Base-by-base conservation (phyloP, 37 sponge, comb jelly and placozoan species). In the Diacarnus erythraeanus region DNA sequence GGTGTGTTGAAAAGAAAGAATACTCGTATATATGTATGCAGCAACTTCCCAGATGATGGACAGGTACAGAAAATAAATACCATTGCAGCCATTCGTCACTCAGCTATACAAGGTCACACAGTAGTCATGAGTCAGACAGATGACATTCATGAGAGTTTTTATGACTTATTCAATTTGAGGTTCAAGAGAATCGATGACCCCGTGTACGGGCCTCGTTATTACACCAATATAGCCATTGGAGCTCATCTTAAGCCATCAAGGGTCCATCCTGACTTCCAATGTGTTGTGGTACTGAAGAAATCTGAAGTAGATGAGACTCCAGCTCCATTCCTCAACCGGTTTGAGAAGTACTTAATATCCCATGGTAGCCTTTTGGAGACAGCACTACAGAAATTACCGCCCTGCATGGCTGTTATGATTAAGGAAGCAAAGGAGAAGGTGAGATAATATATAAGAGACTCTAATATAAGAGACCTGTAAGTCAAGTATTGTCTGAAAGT, bases 101-200 rank as follows among this genome's bases (percentile, higher is more conserved):
- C 88, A 41, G 91, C 89, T 23, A 81, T 84, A 4, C 86, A 90
- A 57, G 92, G 92, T 3, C 88, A 87, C 76, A 94, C 95, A 17
- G 91, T 90, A 1, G 64, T 94, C 38, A 83, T 94, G 88, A 84
- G 72, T 44, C 91, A 94, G 36, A 87, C 95, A 8, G 91, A 90
- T 54, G 89, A 84, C 67, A 90, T 94, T n/a, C 87, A 90, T 74
- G 95, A 90, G 77, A 94, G 95, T 74, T 90, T 94, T 47, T 94
- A 94, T 68, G 94, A 94, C 60, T 78, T 94, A 31, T 89, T 94
- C 76, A 94, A 94, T 47, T 90, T 87, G 69, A 74, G 83, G 17
- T 94, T 94, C 64, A 77, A 81, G 20, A 42, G 87, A 18, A 89
- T 85, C 21, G 90, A 83, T 76, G 89, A 88, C 35, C 76, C 79